Percentiles rank a stretch among this genome's conserved stretches.
phyloP scores from a whole-genome alignment of 2,113 vertebrate genomes.

The Ovis canadensis region DNA sequence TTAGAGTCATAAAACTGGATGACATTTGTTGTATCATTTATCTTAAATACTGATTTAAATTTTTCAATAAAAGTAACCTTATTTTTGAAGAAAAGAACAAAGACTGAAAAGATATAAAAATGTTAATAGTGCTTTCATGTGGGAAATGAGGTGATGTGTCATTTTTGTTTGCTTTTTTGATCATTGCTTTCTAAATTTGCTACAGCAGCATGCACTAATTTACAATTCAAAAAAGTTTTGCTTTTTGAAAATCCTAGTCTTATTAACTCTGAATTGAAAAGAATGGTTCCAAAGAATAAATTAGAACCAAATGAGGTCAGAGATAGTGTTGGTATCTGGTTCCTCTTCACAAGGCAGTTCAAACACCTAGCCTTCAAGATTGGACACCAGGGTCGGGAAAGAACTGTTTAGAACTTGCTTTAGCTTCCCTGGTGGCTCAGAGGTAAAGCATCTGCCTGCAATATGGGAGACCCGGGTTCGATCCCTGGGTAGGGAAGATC shows the following conservation, averaged over 20 bases:
- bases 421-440: too few species aligned
- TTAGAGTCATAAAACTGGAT: background rate
- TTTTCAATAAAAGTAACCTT: background rate
- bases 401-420: background rate
- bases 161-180: conserved; percentile 34
- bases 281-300: background rate
- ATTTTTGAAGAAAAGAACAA: conserved; percentile 27
- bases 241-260: conserved; percentile 1
- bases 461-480: too few species aligned
- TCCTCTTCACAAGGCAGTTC: background rate
- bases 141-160: background rate
- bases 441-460: too few species aligned
- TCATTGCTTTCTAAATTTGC: conserved; percentile 33
- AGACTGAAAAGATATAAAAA: background rate
- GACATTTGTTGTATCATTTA: background rate
- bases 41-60: conserved; percentile 5
- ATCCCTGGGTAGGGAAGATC: too few species aligned
- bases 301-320: background rate
- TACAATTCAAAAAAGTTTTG: background rate
- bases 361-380: background rate
- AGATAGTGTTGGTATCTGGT: background rate
- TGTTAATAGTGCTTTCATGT: background rate
- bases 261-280: conserved; percentile 26
- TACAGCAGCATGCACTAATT: background rate
- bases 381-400: background rate